A percentile compares a stretch with the other conserved stretches of the same genome.
phyloP scores from a whole-genome alignment of 2,797 vertebrate species.

The Phataginus tetradactyla region DNA sequence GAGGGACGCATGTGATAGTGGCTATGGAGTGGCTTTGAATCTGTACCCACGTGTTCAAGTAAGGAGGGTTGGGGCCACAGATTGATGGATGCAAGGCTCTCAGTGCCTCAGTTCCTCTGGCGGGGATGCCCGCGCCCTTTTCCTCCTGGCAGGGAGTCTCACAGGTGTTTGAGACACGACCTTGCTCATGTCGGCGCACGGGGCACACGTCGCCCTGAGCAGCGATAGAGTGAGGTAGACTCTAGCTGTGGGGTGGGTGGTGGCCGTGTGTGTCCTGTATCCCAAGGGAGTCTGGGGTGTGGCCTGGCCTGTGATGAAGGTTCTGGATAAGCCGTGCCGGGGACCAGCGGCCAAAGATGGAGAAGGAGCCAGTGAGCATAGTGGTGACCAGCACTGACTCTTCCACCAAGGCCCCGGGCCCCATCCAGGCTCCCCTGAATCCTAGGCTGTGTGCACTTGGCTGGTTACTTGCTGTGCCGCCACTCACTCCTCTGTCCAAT shows the following conservation, averaged over 20 bases:
- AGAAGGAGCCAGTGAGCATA: background rate
- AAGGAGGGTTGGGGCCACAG: background rate
- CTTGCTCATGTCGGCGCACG: background rate
- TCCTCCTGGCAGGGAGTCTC: background rate
- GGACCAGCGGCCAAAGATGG: background rate
- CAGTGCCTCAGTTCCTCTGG: background rate
- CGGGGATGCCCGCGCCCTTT: background rate
- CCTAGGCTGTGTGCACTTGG: background rate
- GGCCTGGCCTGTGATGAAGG: background rate
- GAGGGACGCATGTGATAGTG: background rate
- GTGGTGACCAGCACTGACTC: background rate
- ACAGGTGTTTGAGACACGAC: background rate
- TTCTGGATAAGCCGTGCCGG: background rate
- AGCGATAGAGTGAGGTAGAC: background rate
- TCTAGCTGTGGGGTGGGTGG: background rate
- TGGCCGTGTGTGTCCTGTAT: too few species aligned
- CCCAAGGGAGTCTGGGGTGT: background rate
- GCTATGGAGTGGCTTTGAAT: background rate
- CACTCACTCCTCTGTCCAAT: background rate
- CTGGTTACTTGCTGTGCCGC: background rate
- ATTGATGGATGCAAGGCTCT: background rate
- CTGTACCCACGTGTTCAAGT: rapidly evolving
- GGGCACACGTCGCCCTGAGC: background rate
- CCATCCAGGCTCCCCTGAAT: background rate
- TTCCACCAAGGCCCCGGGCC: too few species aligned